A percentile compares a stretch with the other conserved stretches of the same genome.
These are phyloP conservation scores for Trogon melanurus DNA, from an alignment of 2,113 vertebrate species.

Conservation along the genomic window DNA sequence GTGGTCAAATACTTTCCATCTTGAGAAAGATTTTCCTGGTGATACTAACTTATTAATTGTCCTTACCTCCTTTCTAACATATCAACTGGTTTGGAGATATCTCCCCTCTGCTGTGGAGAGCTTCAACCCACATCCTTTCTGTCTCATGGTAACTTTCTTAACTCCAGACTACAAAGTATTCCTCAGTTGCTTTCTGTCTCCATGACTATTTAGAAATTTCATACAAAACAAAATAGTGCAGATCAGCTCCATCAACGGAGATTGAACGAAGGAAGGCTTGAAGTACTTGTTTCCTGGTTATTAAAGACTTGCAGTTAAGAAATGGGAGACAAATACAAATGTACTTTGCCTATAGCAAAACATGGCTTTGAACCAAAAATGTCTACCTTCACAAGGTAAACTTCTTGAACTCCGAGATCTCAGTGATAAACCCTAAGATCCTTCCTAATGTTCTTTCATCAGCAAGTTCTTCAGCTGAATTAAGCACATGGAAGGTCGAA, in stretches of 20 bases:
- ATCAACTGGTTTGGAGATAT: not conserved
- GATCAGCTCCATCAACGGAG: not conserved
- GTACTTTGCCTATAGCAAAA: not conserved
- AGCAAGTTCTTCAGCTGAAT: not conserved
- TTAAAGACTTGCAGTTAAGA: not conserved
- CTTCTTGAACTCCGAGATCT: not conserved
- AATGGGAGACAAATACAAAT: not conserved
- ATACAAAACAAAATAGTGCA: not conserved
- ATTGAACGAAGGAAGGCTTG: constrained; percentile 3
- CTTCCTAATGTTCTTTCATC: not conserved
- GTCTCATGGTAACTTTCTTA: not conserved
- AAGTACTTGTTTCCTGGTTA: constrained; percentile 13
- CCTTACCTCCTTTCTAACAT: not conserved
- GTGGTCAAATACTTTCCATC: not conserved
- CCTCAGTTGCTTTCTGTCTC: not conserved
- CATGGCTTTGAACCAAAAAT: not conserved
- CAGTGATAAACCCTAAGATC: not conserved
- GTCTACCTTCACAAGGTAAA: not conserved
- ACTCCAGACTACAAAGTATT: not conserved
- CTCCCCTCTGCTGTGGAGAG: not conserved
- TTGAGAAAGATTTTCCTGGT: not conserved
- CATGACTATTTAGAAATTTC: not conserved
- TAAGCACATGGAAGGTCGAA: not conserved
- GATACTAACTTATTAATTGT: not conserved
- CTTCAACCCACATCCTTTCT: not conserved